Base-by-base conservation (phyloP, 2,888 invertebrate genomes). In the Belgica antarctica region DNA sequence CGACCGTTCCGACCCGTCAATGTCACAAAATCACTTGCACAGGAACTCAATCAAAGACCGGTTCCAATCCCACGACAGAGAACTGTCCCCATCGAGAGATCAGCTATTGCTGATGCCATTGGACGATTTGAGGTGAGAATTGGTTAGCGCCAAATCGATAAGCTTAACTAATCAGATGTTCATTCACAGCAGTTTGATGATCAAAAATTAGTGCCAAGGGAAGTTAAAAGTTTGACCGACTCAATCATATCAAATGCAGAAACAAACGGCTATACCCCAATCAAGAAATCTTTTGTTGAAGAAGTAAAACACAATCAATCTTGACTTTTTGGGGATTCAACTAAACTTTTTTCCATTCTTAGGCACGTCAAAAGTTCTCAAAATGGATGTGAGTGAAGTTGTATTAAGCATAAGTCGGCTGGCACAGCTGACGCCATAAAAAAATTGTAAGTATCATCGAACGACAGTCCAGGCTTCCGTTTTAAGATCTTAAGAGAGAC, bases 251-350 rank as follows among this genome's bases (percentile, higher is more conserved):
- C 59, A 8, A 69, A 47, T 47, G 69, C 69, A 17, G 69, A 69
- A 22, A 27, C 31, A 31, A 69, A 59, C 28, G 59, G 69, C n/a
- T 59, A 57, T 25, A 59, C 36, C 10, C 69, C 69, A 10, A 59
- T 59, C 22, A 69, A 69, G 34, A 25, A 17, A 59, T 69, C 69
- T 12, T 69, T 69, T 59, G 69, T 69, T 36, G 69, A 69, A 28
- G 69, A 69, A 57, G 69, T 68, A 52, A 41, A 46, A 25, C n/a
- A 27, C 19, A 2, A 46, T 3, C 4, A n/a, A 46, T n/a, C 15
- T 46, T 46, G 12, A 46, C 5, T 46, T 3, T n/a, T 5, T 15
- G 4, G 15, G 15, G 12, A 12, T 31, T 31, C 4, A n/a, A n/a
- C 4, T 31, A 31, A 31, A 31, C 5, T 31, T 31, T 10, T 31